Percentiles rank a stretch among this genome's conserved stretches.
phyloP scores from a whole-genome alignment of 2,797 vertebrate species.

The Antrozous pallidus region DNA sequence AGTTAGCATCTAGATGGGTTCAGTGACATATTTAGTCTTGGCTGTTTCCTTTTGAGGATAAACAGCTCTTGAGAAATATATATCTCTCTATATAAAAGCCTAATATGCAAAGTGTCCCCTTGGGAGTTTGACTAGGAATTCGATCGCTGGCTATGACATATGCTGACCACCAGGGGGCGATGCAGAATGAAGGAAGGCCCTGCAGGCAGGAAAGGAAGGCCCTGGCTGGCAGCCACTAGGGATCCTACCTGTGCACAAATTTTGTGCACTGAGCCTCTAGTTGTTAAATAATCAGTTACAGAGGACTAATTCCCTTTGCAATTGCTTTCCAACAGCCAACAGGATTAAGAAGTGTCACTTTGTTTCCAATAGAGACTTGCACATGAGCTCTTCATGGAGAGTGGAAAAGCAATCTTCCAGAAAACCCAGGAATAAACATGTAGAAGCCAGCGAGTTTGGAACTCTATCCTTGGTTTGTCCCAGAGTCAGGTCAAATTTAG shows the following conservation, averaged over 20 bases:
- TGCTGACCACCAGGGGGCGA: too few species aligned
- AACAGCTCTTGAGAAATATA: slow-evolving; percentile 72
- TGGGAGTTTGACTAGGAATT: too few species aligned
- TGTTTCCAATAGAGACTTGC: slow-evolving; percentile 66
- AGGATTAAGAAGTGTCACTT: slow-evolving; percentile 71
- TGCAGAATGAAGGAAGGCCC: too few species aligned
- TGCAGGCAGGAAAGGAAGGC: too few species aligned
- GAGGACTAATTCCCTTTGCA: slow-evolving; percentile 74
- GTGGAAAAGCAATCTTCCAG: slow-evolving; percentile 49
- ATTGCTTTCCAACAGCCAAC: slow-evolving; percentile 64
- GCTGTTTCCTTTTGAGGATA: slow-evolving; percentile 57
- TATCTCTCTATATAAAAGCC: not conserved
- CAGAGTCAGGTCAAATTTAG: slow-evolving; percentile 48
- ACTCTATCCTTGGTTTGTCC: slow-evolving; percentile 38
- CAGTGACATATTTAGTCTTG: slow-evolving; percentile 48
- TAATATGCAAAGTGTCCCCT: too few species aligned
- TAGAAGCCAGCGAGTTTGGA: slow-evolving; percentile 23
- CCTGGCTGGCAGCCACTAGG: too few species aligned
- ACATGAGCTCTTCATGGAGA: slow-evolving; percentile 61
- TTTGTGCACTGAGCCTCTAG: too few species aligned
- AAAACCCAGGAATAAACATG: slow-evolving; percentile 64
- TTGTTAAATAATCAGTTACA: slow-evolving; percentile 72
- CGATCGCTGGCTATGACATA: too few species aligned
- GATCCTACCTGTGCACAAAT: too few species aligned
- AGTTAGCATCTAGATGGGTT: slow-evolving; percentile 1